Evolutionary conservation across 2,888 invertebrate species (phyloP), one percentile per base, ranked within the genome.

Genomic region (Malthinus flaveolus): DNA sequence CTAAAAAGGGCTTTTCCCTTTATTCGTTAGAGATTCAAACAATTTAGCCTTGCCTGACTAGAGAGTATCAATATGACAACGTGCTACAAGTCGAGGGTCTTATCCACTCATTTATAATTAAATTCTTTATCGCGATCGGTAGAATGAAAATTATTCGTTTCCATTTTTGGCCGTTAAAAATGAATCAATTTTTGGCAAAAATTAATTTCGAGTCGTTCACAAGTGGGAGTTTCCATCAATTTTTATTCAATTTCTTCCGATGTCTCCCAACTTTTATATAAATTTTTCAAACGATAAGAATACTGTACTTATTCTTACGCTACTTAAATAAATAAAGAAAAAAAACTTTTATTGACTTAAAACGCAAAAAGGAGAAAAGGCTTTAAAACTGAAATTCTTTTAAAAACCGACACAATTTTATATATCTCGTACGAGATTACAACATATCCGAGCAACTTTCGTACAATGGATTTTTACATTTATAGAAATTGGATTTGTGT

Each of bases 391-490:
- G n/a, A 23, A 42, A 42, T 42, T 42, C 39, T 42, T 42, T 15
- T n/a, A 42, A n/a, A 37, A 54, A 46, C 33, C 54, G 48, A 9
- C 15, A 32, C 35, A 46, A 47, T 47, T 47, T 46, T 46, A 47
- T 54, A 37, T 13, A 46, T 46, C 46, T 33, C 37, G 39, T 32
- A 10, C 48, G 34, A 32, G 49, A 46, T 49, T 48, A 55, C 42
- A 33, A 49, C 49, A 55, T 46, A 55, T 55, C 49, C 55, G 31
- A 55, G 48, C 31, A 55, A 55, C 44, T 42, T 49, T 34, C 33
- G 42, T 49, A 55, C 55, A 49, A 55, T 55, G 49, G 55, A 34
- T 55, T 55, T 55, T 55, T 55, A 55, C 55, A 55, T 55, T 55
- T 55, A 55, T 49, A 49, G 55, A 55, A 55, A 55, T 55, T 55